phyloP scores from a whole-genome alignment of 2,888 invertebrate genomes.

The Apamea monoglypha region DNA sequence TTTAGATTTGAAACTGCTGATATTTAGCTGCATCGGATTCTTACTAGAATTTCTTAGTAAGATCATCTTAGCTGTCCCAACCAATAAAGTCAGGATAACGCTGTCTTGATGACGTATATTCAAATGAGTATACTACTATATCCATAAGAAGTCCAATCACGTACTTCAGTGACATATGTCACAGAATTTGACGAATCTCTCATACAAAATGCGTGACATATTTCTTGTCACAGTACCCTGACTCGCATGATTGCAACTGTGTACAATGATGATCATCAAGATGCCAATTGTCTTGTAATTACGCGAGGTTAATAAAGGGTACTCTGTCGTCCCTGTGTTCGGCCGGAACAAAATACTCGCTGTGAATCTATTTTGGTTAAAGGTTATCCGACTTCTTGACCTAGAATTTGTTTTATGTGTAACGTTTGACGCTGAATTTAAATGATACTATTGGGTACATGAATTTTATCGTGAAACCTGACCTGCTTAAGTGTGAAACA shows the following conservation, averaged over 20 bases:
- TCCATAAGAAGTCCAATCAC: neutral
- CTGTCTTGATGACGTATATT: neutral
- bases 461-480: slow-evolving; percentile 2
- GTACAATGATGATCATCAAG: slow-evolving; percentile 23
- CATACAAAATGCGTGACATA: neutral
- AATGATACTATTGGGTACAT: slow-evolving; percentile 36
- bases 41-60: neutral
- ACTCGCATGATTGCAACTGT: neutral
- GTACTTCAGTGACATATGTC: neutral
- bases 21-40: neutral
- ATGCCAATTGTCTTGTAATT: slow-evolving; percentile 41
- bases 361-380: slow-evolving; percentile 60
- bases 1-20: neutral
- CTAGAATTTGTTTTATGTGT: slow-evolving; percentile 60
- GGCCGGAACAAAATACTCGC: slow-evolving; percentile 47
- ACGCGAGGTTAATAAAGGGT: slow-evolving; percentile 49
- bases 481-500: neutral
- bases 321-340: slow-evolving; percentile 33
- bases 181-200: slow-evolving; percentile 17
- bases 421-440: slow-evolving; percentile 52
- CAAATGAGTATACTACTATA: neutral
- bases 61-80: neutral
- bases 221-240: neutral
- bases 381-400: slow-evolving; percentile 62
- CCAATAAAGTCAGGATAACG: neutral